phyloP scores from a whole-genome alignment of 2,888 invertebrate species.

The Cheilosia variabilis region DNA sequence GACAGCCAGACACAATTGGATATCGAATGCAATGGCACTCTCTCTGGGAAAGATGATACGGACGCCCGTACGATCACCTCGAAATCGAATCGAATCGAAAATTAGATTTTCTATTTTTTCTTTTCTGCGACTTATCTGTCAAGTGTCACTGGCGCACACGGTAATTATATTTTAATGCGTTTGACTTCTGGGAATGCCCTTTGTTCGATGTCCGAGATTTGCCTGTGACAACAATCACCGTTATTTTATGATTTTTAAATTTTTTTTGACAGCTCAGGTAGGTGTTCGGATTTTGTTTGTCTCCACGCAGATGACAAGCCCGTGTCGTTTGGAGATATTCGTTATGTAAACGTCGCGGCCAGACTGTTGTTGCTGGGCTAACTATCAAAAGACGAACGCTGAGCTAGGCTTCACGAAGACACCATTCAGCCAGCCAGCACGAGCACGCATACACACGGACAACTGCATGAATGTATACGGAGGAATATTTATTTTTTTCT shows the following conservation, averaged over 20 bases:
- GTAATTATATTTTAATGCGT: slow-evolving; percentile 40
- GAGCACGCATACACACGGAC: slow-evolving; percentile 20
- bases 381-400: slow-evolving; percentile 53
- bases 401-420: slow-evolving; percentile 60
- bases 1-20: slow-evolving; percentile 43
- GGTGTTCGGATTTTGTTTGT: slow-evolving; percentile 20
- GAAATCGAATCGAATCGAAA: slow-evolving; percentile 6
- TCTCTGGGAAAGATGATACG: slow-evolving; percentile 15
- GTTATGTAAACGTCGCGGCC: slow-evolving; percentile 70
- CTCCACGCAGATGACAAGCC: slow-evolving; percentile 8
- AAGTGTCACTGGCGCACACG: slow-evolving; percentile 9
- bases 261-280: slow-evolving; percentile 34
- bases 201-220: background rate
- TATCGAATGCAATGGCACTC: slow-evolving; percentile 37
- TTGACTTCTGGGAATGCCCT: slow-evolving; percentile 25
- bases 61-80: slow-evolving; percentile 33
- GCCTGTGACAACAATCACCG: slow-evolving; percentile 25
- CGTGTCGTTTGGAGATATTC: slow-evolving; percentile 38
- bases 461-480: background rate
- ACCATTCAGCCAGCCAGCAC: slow-evolving; percentile 57
- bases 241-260: slow-evolving; percentile 48
- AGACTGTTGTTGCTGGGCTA: slow-evolving; percentile 64
- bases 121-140: background rate
- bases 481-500: background rate
- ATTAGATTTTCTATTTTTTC: slow-evolving; percentile 1